Conservation (phyloP, 2,113 vertebrate genomes). For the Cinclus cinclus region DNA sequence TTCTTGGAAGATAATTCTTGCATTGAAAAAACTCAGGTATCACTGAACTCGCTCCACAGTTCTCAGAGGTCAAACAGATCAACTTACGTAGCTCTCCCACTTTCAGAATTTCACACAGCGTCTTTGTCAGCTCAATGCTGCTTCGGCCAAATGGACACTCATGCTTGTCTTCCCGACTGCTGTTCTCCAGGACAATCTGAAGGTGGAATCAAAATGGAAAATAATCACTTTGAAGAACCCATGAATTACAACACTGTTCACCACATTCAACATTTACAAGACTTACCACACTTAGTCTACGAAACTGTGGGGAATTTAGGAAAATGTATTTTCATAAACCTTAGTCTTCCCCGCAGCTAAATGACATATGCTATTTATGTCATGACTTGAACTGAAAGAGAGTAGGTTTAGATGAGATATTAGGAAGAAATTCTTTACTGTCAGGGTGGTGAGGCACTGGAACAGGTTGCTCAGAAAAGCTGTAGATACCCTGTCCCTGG, state of each 20-base stretch:
- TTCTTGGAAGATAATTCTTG: neutral
- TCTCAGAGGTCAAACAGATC: neutral
- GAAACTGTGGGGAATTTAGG: neutral
- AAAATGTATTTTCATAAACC: neutral
- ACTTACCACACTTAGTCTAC: neutral
- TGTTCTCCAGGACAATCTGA: conserved; percentile 98
- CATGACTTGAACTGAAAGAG: neutral
- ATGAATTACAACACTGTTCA: neutral
- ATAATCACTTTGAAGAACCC: neutral
- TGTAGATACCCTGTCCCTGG: neutral
- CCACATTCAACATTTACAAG: neutral
- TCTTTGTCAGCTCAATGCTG: conserved; percentile 97
- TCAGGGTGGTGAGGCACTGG: neutral
- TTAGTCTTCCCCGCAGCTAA: neutral
- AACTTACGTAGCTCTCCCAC: conserved; percentile 98
- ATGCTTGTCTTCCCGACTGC: conserved; percentile 97
- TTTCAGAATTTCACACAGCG: conserved; percentile 97
- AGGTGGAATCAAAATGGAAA: neutral
- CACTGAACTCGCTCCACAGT: neutral
- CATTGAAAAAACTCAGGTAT: neutral
- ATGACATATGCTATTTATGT: neutral
- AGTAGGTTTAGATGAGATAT: neutral
- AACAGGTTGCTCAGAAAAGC: neutral
- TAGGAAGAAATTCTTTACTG: neutral
- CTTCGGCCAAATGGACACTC: conserved; percentile 98